Base-by-base conservation (phyloP, 2,113 vertebrate species). In the Megalops atlanticus region DNA sequence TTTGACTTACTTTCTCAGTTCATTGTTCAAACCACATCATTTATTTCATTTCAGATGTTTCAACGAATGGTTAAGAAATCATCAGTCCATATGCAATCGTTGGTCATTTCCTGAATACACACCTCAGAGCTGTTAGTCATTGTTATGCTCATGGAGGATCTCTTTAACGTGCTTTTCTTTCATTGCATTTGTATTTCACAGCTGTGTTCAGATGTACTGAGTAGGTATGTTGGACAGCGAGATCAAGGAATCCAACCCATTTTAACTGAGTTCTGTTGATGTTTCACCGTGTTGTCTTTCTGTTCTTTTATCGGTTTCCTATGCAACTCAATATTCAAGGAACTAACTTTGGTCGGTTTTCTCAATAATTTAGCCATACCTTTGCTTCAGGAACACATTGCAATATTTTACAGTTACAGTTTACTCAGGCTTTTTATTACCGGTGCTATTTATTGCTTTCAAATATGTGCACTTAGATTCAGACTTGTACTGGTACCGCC, bases 371-470 rank as follows among this genome's bases (percentile, higher is more conserved):
- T 77, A 45, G 91, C 93, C 93, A 92, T 95, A 95, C 94, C 90
- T 93, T 90, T 71, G 91, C 91, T 93, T 95, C 92, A 95, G 89
- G 91, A 96, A 94, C 92, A 92, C 91, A 91, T 91, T 92, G 92
- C 94, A 96, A 94, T 95, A 95, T 95, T 87, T 96, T 94, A 93
- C 91, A 94, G 92, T 92, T 93, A 92, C 91, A 92, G 93, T 92
- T 94, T 93, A 94, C 95, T 95, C 94, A 95, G 95, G 94, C 94
- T 94, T 89, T 92, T 47, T 39, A 76, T 79, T 84, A 78, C 93
- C 91, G 90, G 92, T 96, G 95, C 94, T 96, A 93, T 95, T 94
- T 92, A 91, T 95, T 95, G 88, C 92, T 92, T 82, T 90, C 68
- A 88, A 86, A 91, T 90, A 90, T 91, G 89, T 93, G 93, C 83